Percentiles rank a stretch among this genome's conserved stretches.
Evolutionary conservation across 2,113 vertebrate species (phyloP).

Genomic region (Psettodes erumei): DNA sequence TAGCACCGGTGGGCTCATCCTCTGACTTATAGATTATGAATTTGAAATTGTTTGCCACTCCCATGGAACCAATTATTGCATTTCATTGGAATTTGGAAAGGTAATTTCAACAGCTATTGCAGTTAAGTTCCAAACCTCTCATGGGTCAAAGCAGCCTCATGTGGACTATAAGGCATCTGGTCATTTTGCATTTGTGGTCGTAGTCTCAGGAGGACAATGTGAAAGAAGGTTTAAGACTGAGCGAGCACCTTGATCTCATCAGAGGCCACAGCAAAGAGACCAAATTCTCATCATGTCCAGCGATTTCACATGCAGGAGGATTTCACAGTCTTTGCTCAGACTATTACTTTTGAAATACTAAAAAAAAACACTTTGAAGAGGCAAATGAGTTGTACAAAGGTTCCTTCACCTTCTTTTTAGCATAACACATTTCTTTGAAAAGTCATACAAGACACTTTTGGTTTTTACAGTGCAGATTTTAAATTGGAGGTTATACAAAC

Average conservation of each 20-base stretch:
- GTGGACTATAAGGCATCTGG: slow-evolving; percentile 21
- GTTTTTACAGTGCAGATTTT: not conserved
- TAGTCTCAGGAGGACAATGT: not conserved
- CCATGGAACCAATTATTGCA: slow-evolving; percentile 33
- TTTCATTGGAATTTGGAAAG: slow-evolving; percentile 38
- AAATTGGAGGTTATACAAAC: not conserved
- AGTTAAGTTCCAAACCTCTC: slow-evolving; percentile 5
- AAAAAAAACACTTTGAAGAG: slow-evolving; percentile 26
- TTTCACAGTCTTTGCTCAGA: slow-evolving; percentile 26
- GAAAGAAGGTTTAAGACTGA: not conserved
- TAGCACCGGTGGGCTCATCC: slow-evolving; percentile 47
- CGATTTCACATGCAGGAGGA: slow-evolving; percentile 12
- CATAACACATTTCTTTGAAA: not conserved
- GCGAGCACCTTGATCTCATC: not conserved
- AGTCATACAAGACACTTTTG: not conserved
- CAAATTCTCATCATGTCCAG: slow-evolving; percentile 3
- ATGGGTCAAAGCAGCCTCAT: slow-evolving; percentile 19
- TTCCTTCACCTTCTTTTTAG: not conserved
- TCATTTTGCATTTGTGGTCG: not conserved
- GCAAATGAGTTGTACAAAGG: not conserved
- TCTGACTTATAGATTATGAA: slow-evolving; percentile 58
- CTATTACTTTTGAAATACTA: slow-evolving; percentile 15
- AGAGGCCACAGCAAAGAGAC: not conserved
- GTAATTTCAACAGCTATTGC: slow-evolving; percentile 41
- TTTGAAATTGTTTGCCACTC: slow-evolving; percentile 51